These are phyloP conservation scores for Spatulosminthurus flaviceps DNA, from an alignment of 2,888 invertebrate species.

Conservation along the genomic window DNA sequence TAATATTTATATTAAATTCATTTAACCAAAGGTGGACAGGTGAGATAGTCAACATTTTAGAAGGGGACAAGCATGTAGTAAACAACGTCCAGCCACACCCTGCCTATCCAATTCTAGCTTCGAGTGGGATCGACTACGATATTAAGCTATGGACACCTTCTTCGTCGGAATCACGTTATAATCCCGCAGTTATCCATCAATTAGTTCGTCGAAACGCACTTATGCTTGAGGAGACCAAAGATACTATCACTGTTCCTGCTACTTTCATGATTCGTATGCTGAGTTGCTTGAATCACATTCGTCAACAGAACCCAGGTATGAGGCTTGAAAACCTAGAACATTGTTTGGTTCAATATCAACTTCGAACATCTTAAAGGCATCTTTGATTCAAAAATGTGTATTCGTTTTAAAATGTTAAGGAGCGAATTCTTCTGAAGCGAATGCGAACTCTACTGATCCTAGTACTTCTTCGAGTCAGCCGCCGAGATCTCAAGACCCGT, in stretches of 20 bases:
- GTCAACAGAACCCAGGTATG: not conserved
- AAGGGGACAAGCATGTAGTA: constrained; percentile 79
- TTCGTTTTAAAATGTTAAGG: too few relatives aligned
- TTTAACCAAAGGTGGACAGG: constrained; percentile 69
- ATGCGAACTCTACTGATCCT: not conserved
- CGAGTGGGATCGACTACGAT: constrained; percentile 89
- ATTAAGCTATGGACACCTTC: constrained; percentile 82
- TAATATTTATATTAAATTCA: constrained; percentile 1
- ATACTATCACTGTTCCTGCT: constrained; percentile 87
- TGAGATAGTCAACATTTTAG: constrained; percentile 77
- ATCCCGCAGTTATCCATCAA: not conserved
- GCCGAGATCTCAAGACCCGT: not conserved
- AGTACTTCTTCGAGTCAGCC: not conserved
- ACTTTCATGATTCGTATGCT: constrained; percentile 84
- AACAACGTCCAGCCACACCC: constrained; percentile 77
- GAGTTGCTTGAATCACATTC: constrained; percentile 73
- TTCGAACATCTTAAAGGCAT: too few relatives aligned
- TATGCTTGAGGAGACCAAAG: constrained; percentile 85
- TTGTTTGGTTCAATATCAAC: too few relatives aligned
- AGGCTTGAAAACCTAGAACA: too few relatives aligned
- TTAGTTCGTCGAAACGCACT: constrained; percentile 73
- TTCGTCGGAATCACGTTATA: not conserved
- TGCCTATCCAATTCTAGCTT: constrained; percentile 77
- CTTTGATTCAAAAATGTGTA: too few relatives aligned
- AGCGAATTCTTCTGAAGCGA: not conserved